These are phyloP conservation scores for Tapirus indicus DNA, from an alignment of 2,797 vertebrate genomes.

Conservation along the genomic window DNA sequence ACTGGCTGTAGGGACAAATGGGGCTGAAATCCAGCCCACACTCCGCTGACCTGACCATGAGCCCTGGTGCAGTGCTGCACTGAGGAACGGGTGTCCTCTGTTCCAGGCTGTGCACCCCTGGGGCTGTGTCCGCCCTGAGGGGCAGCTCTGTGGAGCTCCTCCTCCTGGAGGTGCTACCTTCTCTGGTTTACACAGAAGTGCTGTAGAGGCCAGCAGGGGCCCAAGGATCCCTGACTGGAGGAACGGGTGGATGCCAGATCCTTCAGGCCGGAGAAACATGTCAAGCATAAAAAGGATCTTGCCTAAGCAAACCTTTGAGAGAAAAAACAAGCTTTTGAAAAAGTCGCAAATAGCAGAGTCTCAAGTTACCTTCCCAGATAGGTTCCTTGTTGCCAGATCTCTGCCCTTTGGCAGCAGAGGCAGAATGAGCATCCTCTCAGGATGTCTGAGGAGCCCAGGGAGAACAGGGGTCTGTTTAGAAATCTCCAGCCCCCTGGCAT, in stretches of 20 bases:
- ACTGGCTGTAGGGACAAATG: not conserved
- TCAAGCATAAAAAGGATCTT: not conserved
- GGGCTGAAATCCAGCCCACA: not conserved
- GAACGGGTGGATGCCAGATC: not conserved
- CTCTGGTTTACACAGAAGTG: not conserved
- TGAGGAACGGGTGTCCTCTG: not conserved
- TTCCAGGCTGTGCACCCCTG: not conserved
- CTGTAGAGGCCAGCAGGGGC: not conserved
- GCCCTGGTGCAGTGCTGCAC: not conserved
- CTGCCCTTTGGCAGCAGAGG: not conserved
- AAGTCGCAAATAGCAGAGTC: not conserved
- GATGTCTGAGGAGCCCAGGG: not conserved
- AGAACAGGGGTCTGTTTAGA: not conserved
- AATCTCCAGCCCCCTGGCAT: not conserved
- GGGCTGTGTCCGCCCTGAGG: not conserved
- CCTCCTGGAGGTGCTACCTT: not conserved
- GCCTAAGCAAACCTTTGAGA: not conserved
- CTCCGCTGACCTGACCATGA: not conserved
- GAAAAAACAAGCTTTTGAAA: not conserved
- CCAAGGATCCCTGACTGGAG: not conserved
- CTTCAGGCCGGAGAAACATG: not conserved
- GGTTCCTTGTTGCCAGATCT: not conserved
- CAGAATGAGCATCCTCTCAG: not conserved
- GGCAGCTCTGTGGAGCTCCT: not conserved
- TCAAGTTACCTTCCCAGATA: not conserved